A percentile compares a stretch with the other conserved stretches of the same genome.
Conservation (phyloP, 2,888 invertebrate species). For the Xiphydria camelus region DNA sequence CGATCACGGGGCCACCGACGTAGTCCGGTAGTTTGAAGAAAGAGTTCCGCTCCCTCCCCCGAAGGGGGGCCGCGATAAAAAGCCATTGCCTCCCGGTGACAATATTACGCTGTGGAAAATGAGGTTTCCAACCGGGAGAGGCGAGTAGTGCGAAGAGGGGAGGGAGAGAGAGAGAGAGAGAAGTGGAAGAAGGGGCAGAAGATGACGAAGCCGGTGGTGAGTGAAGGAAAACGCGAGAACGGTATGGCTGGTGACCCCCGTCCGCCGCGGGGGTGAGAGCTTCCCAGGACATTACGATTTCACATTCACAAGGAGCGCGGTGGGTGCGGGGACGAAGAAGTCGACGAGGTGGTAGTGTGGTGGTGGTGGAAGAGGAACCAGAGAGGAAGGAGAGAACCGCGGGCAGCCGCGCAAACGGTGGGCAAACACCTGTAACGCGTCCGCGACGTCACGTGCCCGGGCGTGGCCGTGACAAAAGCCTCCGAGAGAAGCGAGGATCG, state of each 20-base stretch:
- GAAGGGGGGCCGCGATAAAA: neutral
- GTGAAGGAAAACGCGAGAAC: neutral
- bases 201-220: neutral
- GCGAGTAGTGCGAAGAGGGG: neutral
- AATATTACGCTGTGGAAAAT: constrained; percentile 2
- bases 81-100: constrained; percentile 3
- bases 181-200: neutral
- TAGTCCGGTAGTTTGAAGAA: neutral
- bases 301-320: constrained; percentile 28
- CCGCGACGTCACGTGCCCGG: constrained; percentile 47
- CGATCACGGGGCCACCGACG: constrained; percentile 10
- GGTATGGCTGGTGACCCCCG: neutral
- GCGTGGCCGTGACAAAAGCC: constrained; percentile 49
- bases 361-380: neutral
- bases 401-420: constrained; percentile 11
- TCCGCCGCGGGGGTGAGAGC: constrained; percentile 2
- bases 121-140: neutral
- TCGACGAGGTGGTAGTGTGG: neutral
- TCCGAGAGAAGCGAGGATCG: neutral
- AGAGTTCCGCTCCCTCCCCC: neutral
- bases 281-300: constrained; percentile 43
- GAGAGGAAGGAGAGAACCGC: neutral
- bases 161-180: neutral
- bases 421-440: constrained; percentile 48
- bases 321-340: neutral